A percentile compares a stretch with the other conserved stretches of the same genome.
phyloP scores from a whole-genome alignment of 2,797 vertebrate species.

The Enteromius radiatus region DNA sequence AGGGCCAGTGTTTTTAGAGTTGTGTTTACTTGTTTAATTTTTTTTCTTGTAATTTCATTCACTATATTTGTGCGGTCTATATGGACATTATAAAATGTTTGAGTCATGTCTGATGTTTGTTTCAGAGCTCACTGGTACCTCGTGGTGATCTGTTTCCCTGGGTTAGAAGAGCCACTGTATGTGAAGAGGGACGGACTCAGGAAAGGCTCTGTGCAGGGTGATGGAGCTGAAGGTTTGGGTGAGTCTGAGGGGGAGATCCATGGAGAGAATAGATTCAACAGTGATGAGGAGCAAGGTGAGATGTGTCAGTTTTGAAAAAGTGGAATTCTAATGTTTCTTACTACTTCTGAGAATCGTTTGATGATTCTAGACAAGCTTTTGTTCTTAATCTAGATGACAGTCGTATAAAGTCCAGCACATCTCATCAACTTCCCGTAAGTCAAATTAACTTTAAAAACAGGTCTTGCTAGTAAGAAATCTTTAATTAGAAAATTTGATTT shows the following conservation, averaged over 20 bases:
- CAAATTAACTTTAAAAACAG: background rate
- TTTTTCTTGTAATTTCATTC: background rate
- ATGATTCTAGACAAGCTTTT: background rate
- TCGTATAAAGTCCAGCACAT: slow-evolving; percentile 9
- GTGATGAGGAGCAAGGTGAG: slow-evolving; percentile 53
- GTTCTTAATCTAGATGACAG: slow-evolving; percentile 49
- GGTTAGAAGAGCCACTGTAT: slow-evolving; percentile 79
- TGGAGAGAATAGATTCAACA: slow-evolving; percentile 44
- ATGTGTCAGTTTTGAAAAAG: background rate
- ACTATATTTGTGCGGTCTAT: background rate
- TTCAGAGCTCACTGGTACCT: slow-evolving; percentile 95
- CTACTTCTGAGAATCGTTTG: background rate
- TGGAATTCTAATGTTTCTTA: background rate
- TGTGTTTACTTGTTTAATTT: background rate
- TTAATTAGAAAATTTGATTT: background rate
- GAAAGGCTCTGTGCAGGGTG: slow-evolving; percentile 7
- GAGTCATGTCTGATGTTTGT: slow-evolving; percentile 27
- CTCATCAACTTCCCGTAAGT: slow-evolving; percentile 68
- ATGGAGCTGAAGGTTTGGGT: background rate
- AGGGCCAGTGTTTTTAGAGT: background rate
- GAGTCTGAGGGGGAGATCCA: slow-evolving; percentile 46
- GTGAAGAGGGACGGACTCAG: slow-evolving; percentile 66
- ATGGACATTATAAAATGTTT: background rate
- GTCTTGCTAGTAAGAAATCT: background rate
- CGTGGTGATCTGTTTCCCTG: slow-evolving; percentile 94